Evolutionary conservation across 2,113 vertebrate genomes (phyloP).

Genomic region (Paramormyrops kingsleyae): DNA sequence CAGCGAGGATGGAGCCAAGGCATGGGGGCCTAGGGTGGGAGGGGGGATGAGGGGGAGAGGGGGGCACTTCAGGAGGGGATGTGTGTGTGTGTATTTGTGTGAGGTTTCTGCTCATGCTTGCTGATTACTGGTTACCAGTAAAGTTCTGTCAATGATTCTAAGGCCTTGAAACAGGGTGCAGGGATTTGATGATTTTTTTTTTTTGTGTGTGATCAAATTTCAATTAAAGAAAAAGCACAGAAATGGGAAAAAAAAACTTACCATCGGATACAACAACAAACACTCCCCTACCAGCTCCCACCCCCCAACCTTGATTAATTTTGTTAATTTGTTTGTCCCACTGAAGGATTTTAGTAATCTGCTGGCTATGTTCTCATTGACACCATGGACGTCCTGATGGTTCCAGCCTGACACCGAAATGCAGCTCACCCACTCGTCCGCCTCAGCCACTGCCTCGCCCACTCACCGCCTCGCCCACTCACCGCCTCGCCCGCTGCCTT

Average conservation of each 20-base stretch:
- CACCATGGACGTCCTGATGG: background rate
- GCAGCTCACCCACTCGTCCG: background rate
- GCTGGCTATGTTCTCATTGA: background rate
- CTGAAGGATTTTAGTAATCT: background rate
- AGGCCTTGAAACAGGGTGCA: background rate
- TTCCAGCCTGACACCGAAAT: background rate
- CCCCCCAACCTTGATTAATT: background rate
- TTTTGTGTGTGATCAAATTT: background rate
- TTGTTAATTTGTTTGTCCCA: background rate
- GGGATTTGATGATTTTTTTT: background rate
- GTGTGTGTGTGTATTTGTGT: background rate
- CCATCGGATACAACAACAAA: background rate
- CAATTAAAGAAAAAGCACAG: background rate
- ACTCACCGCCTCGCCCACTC: background rate
- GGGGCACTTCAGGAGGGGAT: conserved; percentile 27
- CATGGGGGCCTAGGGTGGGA: conserved; percentile 31
- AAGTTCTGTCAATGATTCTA: background rate
- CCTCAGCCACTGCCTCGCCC: background rate
- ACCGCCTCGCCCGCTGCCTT: too few relatives aligned
- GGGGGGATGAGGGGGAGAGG: background rate
- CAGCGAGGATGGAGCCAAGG: conserved; percentile 40
- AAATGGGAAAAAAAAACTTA: background rate
- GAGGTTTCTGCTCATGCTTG: background rate
- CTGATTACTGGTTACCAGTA: background rate
- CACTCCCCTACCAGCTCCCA: background rate